phyloP scores from a whole-genome alignment of 1,140 invertebrate genomes.

The Drosophila oshimai region DNA sequence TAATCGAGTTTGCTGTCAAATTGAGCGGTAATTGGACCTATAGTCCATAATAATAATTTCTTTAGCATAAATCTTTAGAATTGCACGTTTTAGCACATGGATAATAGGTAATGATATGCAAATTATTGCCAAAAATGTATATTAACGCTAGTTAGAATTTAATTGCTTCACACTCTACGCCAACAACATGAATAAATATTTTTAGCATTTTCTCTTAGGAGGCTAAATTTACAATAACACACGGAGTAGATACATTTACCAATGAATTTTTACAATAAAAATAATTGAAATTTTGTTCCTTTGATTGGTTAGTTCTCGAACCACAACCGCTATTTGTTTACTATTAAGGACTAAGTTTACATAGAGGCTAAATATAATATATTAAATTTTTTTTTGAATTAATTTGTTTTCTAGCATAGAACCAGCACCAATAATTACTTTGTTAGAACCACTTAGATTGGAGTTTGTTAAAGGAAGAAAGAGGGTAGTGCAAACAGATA shows the following conservation, averaged over 20 bases:
- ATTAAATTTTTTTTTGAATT: slow-evolving; percentile 7
- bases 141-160: slow-evolving; percentile 15
- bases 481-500: slow-evolving; percentile 1
- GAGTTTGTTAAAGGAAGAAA: slow-evolving; percentile 28
- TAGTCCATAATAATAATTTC: slow-evolving; percentile 27
- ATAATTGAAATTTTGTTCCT: slow-evolving; percentile 41
- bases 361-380: slow-evolving; percentile 25
- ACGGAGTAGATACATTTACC: slow-evolving; percentile 32
- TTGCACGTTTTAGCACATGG: slow-evolving; percentile 57
- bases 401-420: slow-evolving; percentile 45
- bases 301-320: slow-evolving; percentile 24
- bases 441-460: slow-evolving; percentile 70
- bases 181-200: slow-evolving; percentile 52
- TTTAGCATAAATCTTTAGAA: slow-evolving; percentile 56
- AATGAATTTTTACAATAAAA: slow-evolving; percentile 33
- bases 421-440: slow-evolving; percentile 63
- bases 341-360: slow-evolving; percentile 31
- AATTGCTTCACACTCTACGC: slow-evolving; percentile 34
- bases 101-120: slow-evolving; percentile 54
- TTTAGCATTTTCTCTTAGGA: slow-evolving; percentile 21
- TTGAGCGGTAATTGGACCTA: slow-evolving; percentile 23
- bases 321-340: slow-evolving; percentile 47
- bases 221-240: slow-evolving; percentile 42
- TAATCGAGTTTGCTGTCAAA: slow-evolving; percentile 13
- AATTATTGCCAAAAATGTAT: slow-evolving; percentile 64